These are phyloP conservation scores for Macquaria ambigua DNA, from an alignment of 2,113 vertebrate species.

Conservation along the genomic window DNA sequence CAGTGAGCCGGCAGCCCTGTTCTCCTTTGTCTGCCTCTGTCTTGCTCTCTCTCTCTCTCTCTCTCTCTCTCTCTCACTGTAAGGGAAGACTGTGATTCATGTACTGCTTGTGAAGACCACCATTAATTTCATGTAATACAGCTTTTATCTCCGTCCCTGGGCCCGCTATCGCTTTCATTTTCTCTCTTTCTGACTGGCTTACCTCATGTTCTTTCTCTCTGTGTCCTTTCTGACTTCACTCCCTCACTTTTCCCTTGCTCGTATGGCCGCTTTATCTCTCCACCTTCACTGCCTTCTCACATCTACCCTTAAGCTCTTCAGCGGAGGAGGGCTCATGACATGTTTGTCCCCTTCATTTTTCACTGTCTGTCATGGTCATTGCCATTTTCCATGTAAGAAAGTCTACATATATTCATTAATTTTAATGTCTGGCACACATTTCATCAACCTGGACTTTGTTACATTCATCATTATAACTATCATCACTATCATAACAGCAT, in stretches of 20 bases:
- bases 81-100: slow-evolving; percentile 97
- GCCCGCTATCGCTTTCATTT: slow-evolving; percentile 88
- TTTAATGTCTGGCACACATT: background rate
- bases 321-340: background rate
- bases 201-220: slow-evolving; percentile 32
- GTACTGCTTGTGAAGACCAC: slow-evolving; percentile 93
- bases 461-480: background rate
- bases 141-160: slow-evolving; percentile 95
- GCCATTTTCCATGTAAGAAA: background rate
- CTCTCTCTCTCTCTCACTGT: slow-evolving; percentile 85
- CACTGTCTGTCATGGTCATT: background rate
- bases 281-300: slow-evolving; percentile 2
- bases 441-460: background rate
- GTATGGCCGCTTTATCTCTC: slow-evolving; percentile 3
- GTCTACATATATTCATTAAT: background rate
- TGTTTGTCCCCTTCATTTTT: background rate
- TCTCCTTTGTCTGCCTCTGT: slow-evolving; percentile 92
- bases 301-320: slow-evolving; percentile 8
- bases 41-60: slow-evolving; percentile 85
- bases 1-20: slow-evolving; percentile 92
- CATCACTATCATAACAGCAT: background rate
- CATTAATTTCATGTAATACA: slow-evolving; percentile 99
- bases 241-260: slow-evolving; percentile 10
- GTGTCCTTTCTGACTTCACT: slow-evolving; percentile 47
- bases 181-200: slow-evolving; percentile 53